Percentiles rank a stretch among this genome's conserved stretches.
Conservation (phyloP, 2,888 invertebrate species). For the Panzeria rudis region DNA sequence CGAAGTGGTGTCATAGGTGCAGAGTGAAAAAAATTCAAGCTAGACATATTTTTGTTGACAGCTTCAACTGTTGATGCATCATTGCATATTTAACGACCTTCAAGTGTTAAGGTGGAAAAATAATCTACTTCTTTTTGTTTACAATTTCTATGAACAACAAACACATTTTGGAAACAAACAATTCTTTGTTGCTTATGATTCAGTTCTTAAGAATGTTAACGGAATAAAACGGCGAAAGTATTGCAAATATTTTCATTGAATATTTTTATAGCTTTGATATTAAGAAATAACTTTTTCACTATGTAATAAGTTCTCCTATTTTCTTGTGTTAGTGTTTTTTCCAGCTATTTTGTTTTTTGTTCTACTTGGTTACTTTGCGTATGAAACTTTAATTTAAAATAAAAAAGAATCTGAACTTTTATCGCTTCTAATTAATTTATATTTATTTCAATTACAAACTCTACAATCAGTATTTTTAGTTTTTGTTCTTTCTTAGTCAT, state of each 20-base stretch:
- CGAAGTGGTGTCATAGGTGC: not conserved
- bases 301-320: too few species aligned
- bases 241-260: too few species aligned
- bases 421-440: not conserved
- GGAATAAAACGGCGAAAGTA: too few species aligned
- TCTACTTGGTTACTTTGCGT: not conserved
- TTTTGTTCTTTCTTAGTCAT: not conserved
- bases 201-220: too few species aligned
- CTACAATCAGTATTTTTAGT: not conserved
- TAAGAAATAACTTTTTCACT: too few species aligned
- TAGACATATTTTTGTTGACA: not conserved
- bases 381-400: not conserved
- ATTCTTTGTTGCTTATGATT: too few species aligned
- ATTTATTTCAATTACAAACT: not conserved
- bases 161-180: too few species aligned
- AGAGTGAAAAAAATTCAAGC: not conserved
- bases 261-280: too few species aligned
- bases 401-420: too few species aligned
- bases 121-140: not conserved
- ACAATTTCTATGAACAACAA: too few species aligned
- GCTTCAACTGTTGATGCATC: not conserved
- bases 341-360: not conserved
- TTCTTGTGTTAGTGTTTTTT: not conserved
- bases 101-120: not conserved
- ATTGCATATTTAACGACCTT: not conserved